Conservation (phyloP, 1,140 invertebrate genomes). For the Ganaspis sp. region DNA sequence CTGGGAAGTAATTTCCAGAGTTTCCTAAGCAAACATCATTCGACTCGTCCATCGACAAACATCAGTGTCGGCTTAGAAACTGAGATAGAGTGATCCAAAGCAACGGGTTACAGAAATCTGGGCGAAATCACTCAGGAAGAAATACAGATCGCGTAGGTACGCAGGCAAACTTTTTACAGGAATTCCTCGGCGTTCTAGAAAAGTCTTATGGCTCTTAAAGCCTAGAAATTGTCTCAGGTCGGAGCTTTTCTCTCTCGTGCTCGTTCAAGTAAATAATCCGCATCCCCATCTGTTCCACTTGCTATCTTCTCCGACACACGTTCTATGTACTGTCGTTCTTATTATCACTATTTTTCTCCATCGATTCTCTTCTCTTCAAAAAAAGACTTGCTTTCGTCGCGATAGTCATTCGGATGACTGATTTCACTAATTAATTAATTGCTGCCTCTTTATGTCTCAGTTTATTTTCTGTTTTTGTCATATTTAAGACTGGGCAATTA, state of each 20-base stretch:
- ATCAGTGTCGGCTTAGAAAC: neutral
- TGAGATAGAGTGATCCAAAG: neutral
- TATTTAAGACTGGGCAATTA: too few relatives aligned
- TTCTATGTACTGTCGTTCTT: conserved; percentile 26
- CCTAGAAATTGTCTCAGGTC: conserved; percentile 26
- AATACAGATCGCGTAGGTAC: neutral
- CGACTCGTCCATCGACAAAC: neutral
- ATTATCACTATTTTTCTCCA: conserved; percentile 52
- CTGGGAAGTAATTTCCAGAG: neutral
- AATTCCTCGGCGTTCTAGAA: conserved; percentile 1
- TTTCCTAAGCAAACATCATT: neutral
- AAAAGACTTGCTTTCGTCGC: neutral
- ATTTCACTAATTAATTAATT: neutral
- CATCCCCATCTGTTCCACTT: conserved; percentile 36
- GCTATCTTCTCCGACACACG: conserved; percentile 41
- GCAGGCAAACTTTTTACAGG: neutral
- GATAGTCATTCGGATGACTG: neutral
- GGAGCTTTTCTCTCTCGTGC: conserved; percentile 2
- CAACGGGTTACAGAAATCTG: neutral
- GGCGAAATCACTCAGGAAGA: conserved; percentile 11
- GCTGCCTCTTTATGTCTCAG: too few relatives aligned
- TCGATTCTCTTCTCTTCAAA: conserved; percentile 38
- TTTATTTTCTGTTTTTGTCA: too few relatives aligned
- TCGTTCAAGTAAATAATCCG: conserved; percentile 29
- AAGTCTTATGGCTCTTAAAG: conserved; percentile 29